Conservation (phyloP, 2,797 vertebrate genomes). For the Rhodeus uyekii region DNA sequence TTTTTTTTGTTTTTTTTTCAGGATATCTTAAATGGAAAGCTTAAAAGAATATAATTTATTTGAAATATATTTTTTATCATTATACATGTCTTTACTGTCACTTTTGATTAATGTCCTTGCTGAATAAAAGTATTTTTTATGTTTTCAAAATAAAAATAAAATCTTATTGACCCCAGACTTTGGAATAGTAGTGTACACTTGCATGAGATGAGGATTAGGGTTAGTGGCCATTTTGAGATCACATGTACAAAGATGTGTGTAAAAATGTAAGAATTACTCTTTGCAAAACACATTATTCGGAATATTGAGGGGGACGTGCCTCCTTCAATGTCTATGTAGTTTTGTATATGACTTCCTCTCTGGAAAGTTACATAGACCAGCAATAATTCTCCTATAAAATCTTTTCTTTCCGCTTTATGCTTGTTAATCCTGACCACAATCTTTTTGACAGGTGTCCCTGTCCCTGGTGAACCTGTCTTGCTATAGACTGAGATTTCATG, state of each 20-base stretch:
- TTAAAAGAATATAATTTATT: background rate
- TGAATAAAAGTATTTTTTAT: background rate
- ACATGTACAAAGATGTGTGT: background rate
- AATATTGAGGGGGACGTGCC: background rate
- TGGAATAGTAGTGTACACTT: background rate
- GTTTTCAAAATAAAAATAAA: too few species aligned
- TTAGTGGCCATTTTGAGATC: background rate
- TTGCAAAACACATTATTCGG: background rate
- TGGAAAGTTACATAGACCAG: constrained; percentile 6
- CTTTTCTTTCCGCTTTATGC: background rate
- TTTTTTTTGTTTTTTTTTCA: background rate
- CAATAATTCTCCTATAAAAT: background rate
- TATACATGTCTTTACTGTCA: background rate
- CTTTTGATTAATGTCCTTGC: background rate
- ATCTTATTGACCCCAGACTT: background rate
- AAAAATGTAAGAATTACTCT: background rate
- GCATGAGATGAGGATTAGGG: too few species aligned
- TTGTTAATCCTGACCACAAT: background rate
- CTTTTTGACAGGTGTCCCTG: constrained; percentile 1
- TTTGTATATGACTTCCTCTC: constrained; percentile 17
- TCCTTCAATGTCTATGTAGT: background rate
- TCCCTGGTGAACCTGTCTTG: background rate
- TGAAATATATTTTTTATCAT: background rate
- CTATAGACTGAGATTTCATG: background rate
- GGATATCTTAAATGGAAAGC: background rate